phyloP scores from a whole-genome alignment of 2,113 vertebrate genomes.

The Spermophilus dauricus region DNA sequence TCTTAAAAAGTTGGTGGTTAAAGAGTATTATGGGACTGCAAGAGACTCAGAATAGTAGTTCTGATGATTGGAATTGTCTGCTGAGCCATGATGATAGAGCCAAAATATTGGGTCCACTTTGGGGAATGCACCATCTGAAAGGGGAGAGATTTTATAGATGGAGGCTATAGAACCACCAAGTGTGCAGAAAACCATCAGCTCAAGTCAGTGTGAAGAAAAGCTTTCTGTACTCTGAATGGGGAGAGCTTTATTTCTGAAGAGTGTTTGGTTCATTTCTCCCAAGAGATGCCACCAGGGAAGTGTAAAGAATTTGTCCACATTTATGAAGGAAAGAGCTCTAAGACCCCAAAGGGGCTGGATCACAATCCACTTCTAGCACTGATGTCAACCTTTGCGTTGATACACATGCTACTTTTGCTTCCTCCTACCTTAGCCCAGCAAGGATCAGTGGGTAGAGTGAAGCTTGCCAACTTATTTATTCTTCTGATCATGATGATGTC shows the following conservation, averaged over 20 bases:
- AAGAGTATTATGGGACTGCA: not conserved
- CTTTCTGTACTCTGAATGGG: not conserved
- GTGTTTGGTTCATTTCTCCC: not conserved
- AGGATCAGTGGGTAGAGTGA: not conserved
- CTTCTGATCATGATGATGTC: not conserved
- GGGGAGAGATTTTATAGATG: not conserved
- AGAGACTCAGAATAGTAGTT: not conserved
- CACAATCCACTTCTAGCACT: not conserved
- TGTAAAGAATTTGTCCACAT: not conserved
- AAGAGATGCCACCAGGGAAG: not conserved
- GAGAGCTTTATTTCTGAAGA: not conserved
- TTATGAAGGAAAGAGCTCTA: not conserved
- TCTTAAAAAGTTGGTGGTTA: not conserved
- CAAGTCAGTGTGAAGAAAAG: not conserved
- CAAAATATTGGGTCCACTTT: not conserved
- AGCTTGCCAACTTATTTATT: not conserved
- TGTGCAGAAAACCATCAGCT: not conserved
- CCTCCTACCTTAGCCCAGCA: not conserved
- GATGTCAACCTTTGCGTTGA: not conserved
- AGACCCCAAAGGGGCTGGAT: not conserved
- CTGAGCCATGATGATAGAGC: not conserved
- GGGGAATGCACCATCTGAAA: not conserved
- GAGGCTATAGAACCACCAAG: not conserved
- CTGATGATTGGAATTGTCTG: not conserved
- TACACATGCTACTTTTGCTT: not conserved